A percentile compares a stretch with the other conserved stretches of the same genome.
Evolutionary conservation across 2,797 vertebrate species (phyloP).

Genomic region (Epinephelus malabaricus): DNA sequence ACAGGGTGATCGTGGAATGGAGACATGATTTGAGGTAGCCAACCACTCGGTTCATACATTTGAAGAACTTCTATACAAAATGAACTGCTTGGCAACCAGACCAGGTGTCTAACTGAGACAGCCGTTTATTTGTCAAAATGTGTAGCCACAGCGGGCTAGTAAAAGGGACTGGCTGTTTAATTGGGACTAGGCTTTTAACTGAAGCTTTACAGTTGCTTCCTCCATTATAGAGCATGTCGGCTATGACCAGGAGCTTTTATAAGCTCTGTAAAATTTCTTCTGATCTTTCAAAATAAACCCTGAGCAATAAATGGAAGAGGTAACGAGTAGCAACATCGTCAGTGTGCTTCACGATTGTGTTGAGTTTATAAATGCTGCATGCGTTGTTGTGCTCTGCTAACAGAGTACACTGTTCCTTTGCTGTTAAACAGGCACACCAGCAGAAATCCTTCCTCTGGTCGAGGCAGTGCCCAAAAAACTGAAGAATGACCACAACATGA

Average conservation of each 20-base stretch:
- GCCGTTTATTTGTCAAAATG: too few relatives aligned
- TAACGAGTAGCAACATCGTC: neutral
- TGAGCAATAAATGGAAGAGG: neutral
- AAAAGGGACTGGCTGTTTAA: too few relatives aligned
- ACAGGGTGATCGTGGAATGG: too few relatives aligned
- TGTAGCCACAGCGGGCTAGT: too few relatives aligned
- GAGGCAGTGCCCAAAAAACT: conserved; percentile 83
- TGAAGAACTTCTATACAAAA: too few relatives aligned
- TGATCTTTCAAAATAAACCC: neutral
- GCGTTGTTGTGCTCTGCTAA: neutral
- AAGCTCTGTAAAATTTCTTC: neutral
- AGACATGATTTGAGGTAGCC: too few relatives aligned
- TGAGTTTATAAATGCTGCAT: neutral
- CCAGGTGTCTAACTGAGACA: too few relatives aligned
- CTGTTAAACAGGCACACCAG: conserved; percentile 87
- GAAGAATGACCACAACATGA: conserved; percentile 57
- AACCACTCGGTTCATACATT: too few relatives aligned
- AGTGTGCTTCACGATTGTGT: neutral
- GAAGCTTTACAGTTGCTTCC: too few relatives aligned
- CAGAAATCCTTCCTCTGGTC: conserved; percentile 91
- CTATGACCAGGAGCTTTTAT: neutral
- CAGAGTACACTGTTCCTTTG: neutral
- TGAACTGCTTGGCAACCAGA: too few relatives aligned
- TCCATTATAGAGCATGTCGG: neutral
- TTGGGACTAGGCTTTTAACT: too few relatives aligned